Evolutionary conservation across 2,888 invertebrate species (phyloP).

Genomic region (Thera britannica): DNA sequence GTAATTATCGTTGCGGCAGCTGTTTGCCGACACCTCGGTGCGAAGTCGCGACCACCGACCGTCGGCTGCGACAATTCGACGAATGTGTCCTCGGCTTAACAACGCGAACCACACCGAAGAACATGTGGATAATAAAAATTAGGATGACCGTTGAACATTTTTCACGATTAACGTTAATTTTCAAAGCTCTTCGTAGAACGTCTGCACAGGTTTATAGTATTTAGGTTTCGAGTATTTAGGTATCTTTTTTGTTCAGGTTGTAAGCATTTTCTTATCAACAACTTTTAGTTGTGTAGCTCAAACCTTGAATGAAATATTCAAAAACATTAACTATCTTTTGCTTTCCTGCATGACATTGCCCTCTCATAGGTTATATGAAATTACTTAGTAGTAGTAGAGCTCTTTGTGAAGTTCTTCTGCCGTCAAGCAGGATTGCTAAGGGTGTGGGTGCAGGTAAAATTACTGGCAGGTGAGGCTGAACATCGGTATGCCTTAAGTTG

Average conservation of each 20-base stretch:
- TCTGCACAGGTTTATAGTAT: slow-evolving; percentile 30
- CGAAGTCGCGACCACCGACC: slow-evolving; percentile 83
- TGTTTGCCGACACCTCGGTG: slow-evolving; percentile 79
- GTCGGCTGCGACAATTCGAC: slow-evolving; percentile 73
- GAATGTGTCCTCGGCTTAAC: slow-evolving; percentile 62
- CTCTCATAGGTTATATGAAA: too few species aligned
- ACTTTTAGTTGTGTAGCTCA: too few species aligned
- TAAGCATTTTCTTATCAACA: not conserved
- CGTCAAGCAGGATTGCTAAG: too few species aligned
- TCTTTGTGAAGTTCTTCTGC: too few species aligned
- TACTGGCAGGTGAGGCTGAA: too few species aligned
- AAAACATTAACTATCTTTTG: too few species aligned
- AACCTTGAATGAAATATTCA: too few species aligned
- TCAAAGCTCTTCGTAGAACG: slow-evolving; percentile 44
- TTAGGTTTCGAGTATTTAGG: slow-evolving; percentile 13
- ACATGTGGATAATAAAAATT: slow-evolving; percentile 59
- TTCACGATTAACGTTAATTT: slow-evolving; percentile 58
- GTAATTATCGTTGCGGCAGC: slow-evolving; percentile 79
- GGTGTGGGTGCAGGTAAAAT: too few species aligned
- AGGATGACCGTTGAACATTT: slow-evolving; percentile 59
- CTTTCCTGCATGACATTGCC: too few species aligned
- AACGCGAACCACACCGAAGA: slow-evolving; percentile 46
- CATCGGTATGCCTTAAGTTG: too few species aligned
- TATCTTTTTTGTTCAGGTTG: not conserved
- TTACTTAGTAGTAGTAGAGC: too few species aligned